phyloP scores from a whole-genome alignment of 2,888 invertebrate genomes.

The Dicyrtomina minuta region DNA sequence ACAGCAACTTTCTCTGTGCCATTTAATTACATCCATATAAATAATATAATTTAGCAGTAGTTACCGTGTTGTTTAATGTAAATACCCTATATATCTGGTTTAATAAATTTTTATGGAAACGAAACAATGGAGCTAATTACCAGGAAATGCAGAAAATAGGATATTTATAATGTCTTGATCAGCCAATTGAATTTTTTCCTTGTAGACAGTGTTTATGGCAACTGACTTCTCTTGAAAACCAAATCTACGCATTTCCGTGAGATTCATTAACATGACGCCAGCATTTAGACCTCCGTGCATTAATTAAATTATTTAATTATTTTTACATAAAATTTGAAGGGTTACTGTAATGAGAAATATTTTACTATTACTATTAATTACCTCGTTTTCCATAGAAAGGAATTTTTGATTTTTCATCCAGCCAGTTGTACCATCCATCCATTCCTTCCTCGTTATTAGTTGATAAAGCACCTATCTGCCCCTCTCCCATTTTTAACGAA shows the following conservation, averaged over 20 bases:
- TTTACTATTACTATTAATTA: constrained; percentile 59
- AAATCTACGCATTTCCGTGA: constrained; percentile 76
- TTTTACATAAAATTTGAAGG: constrained; percentile 82
- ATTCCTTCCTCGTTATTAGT: constrained; percentile 88
- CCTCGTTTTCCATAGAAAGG: constrained; percentile 22
- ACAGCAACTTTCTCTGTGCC: constrained; percentile 8
- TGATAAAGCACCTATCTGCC: constrained; percentile 82
- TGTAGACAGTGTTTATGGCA: constrained; percentile 81
- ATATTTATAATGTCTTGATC: constrained; percentile 95
- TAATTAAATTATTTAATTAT: not conserved
- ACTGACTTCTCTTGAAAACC: constrained; percentile 82
- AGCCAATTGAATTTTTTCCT: constrained; percentile 86
- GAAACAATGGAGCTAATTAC: too few relatives aligned
- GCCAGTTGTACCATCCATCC: constrained; percentile 91
- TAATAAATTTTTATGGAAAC: not conserved
- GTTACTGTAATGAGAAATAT: too few relatives aligned
- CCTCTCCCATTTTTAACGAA: constrained; percentile 70
- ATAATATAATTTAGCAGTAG: not conserved
- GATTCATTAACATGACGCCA: constrained; percentile 96
- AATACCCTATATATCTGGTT: not conserved
- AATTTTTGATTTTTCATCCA: constrained; percentile 55
- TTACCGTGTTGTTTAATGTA: not conserved
- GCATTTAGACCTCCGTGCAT: constrained; percentile 69
- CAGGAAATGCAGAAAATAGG: constrained; percentile 80
- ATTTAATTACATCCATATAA: too few relatives aligned